Percentiles rank a stretch among this genome's conserved stretches.
Conservation (phyloP, 2,113 vertebrate genomes). For the Pholis gunnellus region DNA sequence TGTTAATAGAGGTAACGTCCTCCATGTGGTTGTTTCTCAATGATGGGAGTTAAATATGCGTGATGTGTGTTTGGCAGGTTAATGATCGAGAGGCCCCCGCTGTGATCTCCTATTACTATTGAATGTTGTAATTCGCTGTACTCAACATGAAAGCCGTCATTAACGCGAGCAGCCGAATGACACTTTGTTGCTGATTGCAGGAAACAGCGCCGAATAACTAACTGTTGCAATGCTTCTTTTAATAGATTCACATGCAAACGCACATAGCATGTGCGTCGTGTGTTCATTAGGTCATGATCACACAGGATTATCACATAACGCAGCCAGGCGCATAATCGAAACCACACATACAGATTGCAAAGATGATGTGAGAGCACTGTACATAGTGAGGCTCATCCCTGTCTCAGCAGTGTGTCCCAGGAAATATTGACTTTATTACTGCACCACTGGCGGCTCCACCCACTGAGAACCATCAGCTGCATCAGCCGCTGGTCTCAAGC, state of each 20-base stretch:
- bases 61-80: slow-evolving; percentile 47
- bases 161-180: slow-evolving; percentile 50
- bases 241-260: slow-evolving; percentile 40
- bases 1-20: slow-evolving; percentile 34
- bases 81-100: slow-evolving; percentile 51
- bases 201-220: slow-evolving; percentile 24
- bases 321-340: slow-evolving; percentile 14
- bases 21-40: slow-evolving; percentile 36
- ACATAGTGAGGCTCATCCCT: slow-evolving; percentile 19
- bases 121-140: slow-evolving; percentile 62
- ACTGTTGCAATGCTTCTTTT: slow-evolving; percentile 33
- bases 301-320: slow-evolving; percentile 11
- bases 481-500: slow-evolving; percentile 66
- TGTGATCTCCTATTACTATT: slow-evolving; percentile 48
- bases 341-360: slow-evolving; percentile 16
- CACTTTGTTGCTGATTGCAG: slow-evolving; percentile 53
- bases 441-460: slow-evolving; percentile 66
- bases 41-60: slow-evolving; percentile 55
- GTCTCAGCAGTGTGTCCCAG: slow-evolving; percentile 46
- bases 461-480: slow-evolving; percentile 74
- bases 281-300: slow-evolving; percentile 27
- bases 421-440: slow-evolving; percentile 77
- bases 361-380: slow-evolving; percentile 10
- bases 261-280: not conserved
- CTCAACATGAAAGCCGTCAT: slow-evolving; percentile 51